Conservation (phyloP, 2,797 vertebrate species). For the Bradypodion pumilum region DNA sequence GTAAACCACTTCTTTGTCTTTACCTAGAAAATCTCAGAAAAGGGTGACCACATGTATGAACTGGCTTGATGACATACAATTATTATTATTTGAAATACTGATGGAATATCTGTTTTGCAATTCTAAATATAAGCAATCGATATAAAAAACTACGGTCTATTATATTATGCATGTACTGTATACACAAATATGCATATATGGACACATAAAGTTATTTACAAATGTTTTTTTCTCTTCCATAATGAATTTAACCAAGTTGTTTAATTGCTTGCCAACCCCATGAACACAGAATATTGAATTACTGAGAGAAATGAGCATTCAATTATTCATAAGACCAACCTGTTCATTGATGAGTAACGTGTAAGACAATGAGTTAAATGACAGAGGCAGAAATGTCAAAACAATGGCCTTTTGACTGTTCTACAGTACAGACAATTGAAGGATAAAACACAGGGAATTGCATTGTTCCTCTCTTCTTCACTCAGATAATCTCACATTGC, state of each 20-base stretch:
- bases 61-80: too few relatives aligned
- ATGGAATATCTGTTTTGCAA: not conserved
- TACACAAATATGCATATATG: not conserved
- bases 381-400: not conserved
- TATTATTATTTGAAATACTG: too few relatives aligned
- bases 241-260: not conserved
- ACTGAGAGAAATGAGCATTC: not conserved
- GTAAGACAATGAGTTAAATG: not conserved
- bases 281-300: fast-evolving
- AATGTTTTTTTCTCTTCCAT: not conserved
- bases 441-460: not conserved
- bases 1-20: too few relatives aligned
- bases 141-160: too few relatives aligned
- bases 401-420: fast-evolving
- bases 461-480: not conserved
- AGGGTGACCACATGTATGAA: too few relatives aligned
- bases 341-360: fast-evolving
- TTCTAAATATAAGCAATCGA: too few relatives aligned
- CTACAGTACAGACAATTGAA: not conserved
- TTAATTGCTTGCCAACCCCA: not conserved
- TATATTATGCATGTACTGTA: not conserved
- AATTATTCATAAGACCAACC: not conserved
- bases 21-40: too few relatives aligned
- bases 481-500: not conserved
- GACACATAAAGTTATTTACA: too few relatives aligned